phyloP scores from a whole-genome alignment of 2,797 vertebrate genomes.

The Crenichthys baileyi region DNA sequence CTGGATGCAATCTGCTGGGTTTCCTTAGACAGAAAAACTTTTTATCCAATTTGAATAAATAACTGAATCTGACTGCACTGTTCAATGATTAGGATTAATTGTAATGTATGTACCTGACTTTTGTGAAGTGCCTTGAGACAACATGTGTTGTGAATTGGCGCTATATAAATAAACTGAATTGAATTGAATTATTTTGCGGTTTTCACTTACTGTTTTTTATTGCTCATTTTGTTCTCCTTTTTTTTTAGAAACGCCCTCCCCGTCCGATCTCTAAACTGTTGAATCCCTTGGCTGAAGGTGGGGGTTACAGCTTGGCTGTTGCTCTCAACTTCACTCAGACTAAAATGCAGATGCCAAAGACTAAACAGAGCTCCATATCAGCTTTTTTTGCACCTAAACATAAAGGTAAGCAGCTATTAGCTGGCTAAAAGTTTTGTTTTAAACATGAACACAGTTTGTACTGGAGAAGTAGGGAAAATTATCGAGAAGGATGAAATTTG shows the following conservation, averaged over 20 bases:
- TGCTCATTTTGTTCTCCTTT: not conserved
- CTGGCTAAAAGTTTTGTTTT: not conserved
- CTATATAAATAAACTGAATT: too few species aligned
- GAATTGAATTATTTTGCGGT: too few species aligned
- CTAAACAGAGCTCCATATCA: slow-evolving; percentile 86
- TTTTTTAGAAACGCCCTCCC: slow-evolving; percentile 64
- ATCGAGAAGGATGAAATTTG: not conserved
- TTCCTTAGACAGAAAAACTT: too few species aligned
- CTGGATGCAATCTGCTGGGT: too few species aligned
- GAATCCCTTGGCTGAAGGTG: slow-evolving; percentile 70
- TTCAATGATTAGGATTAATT: too few species aligned
- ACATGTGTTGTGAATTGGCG: too few species aligned
- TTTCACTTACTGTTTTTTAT: not conserved
- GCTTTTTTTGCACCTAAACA: slow-evolving; percentile 79
- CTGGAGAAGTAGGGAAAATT: not conserved
- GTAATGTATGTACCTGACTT: too few species aligned
- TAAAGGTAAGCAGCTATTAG: slow-evolving; percentile 60
- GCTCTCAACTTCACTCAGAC: slow-evolving; percentile 84
- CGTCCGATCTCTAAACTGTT: slow-evolving; percentile 78
- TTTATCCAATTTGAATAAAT: too few species aligned
- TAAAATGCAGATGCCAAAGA: slow-evolving; percentile 70
- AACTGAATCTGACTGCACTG: too few species aligned
- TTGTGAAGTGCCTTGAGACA: too few species aligned
- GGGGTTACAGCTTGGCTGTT: slow-evolving; percentile 72
- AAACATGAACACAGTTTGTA: not conserved